Percentiles rank a stretch among this genome's conserved stretches.
These are phyloP conservation scores for Podiceps cristatus DNA, from an alignment of 2,113 vertebrate species.

Conservation along the genomic window DNA sequence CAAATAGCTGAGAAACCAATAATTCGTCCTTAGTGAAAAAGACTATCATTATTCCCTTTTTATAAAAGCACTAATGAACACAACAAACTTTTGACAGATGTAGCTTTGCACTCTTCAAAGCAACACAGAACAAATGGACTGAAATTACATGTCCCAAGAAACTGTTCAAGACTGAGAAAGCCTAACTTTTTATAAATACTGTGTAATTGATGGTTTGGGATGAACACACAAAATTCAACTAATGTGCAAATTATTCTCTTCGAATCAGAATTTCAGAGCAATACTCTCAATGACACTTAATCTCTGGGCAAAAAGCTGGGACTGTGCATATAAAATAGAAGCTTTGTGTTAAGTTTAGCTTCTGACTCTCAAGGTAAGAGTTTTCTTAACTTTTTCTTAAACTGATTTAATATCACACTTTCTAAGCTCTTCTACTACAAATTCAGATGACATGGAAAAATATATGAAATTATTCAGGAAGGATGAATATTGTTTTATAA, in stretches of 20 bases:
- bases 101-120: neutral
- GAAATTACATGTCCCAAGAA: neutral
- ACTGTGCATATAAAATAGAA: neutral
- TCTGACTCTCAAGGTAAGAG: neutral
- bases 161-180: neutral
- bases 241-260: neutral
- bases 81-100: neutral
- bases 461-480: neutral
- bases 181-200: neutral
- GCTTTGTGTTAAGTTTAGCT: neutral
- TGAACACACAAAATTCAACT: neutral
- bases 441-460: neutral
- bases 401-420: neutral
- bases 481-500: neutral
- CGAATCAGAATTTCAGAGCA: neutral
- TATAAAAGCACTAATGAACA: neutral
- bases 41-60: neutral
- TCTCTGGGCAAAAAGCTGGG: neutral
- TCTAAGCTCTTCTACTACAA: neutral
- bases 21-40: neutral
- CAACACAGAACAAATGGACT: neutral
- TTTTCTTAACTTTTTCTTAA: neutral
- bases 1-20: neutral
- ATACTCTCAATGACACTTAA: neutral
- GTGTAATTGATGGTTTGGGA: neutral